These are phyloP conservation scores for Amblyopsis rosae DNA, from an alignment of 2,113 vertebrate genomes.

Conservation along the genomic window DNA sequence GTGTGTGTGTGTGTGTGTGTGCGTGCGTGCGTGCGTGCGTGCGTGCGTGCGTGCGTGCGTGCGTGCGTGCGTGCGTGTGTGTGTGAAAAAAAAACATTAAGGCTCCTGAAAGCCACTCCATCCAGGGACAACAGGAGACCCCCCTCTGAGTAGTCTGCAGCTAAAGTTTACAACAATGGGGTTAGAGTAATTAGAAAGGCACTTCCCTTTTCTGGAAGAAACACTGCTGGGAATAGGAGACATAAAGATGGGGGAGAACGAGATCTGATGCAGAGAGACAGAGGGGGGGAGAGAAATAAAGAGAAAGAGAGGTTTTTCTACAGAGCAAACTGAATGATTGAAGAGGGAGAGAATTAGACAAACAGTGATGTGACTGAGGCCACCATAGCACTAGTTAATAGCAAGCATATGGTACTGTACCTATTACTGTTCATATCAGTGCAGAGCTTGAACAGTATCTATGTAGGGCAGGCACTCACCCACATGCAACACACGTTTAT, in stretches of 20 bases:
- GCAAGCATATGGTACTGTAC: no score
- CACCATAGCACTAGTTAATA: not conserved
- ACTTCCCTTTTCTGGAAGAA: constrained; percentile 59
- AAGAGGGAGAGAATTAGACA: constrained; percentile 8
- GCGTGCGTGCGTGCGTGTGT: no score
- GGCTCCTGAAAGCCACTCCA: constrained; percentile 63
- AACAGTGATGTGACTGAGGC: not conserved
- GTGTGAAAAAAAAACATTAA: constrained; percentile 59
- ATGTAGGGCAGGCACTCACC: no score
- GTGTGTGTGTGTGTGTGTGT: no score
- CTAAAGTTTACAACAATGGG: constrained; percentile 71
- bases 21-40: no score
- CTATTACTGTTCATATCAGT: no score
- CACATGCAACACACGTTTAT: no score
- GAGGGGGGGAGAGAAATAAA: not conserved
- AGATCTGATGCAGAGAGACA: not conserved
- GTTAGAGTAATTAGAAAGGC: constrained; percentile 65
- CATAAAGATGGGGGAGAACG: not conserved
- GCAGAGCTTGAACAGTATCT: no score
- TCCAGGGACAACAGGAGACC: constrained; percentile 56
- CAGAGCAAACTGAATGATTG: constrained; percentile 15
- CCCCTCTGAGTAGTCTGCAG: constrained; percentile 48
- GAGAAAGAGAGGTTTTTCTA: not conserved
- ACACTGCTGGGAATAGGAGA: not conserved
- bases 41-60: no score